These are phyloP conservation scores for Pygocentrus nattereri DNA, from an alignment of 2,797 vertebrate genomes.

Conservation along the genomic window DNA sequence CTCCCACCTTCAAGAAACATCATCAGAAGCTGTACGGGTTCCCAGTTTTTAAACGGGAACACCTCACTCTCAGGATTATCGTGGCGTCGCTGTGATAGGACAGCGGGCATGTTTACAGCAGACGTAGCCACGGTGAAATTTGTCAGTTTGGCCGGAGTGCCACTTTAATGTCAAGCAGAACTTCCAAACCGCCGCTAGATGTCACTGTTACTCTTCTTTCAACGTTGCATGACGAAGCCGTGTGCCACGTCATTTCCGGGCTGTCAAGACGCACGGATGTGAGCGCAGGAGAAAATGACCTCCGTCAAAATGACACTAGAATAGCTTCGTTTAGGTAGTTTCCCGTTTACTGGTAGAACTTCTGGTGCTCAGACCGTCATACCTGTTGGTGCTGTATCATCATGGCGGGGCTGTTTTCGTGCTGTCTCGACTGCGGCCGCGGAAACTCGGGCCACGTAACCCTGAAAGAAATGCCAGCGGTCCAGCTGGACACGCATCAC, in stretches of 20 bases:
- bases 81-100: too few relatives aligned
- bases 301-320: not conserved
- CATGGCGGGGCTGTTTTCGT: slow-evolving; percentile 87
- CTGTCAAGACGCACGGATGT: slow-evolving; percentile 19
- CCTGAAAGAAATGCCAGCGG: slow-evolving; percentile 96
- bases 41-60: too few relatives aligned
- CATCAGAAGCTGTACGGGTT: too few relatives aligned
- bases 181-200: slow-evolving; percentile 10
- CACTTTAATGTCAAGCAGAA: too few relatives aligned
- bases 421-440: slow-evolving; percentile 89
- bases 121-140: too few relatives aligned
- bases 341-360: too few relatives aligned
- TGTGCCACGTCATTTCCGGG: slow-evolving; percentile 40
- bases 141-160: too few relatives aligned
- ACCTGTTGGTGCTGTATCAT: not conserved
- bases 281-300: slow-evolving; percentile 34
- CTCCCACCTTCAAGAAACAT: too few relatives aligned
- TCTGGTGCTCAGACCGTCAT: not conserved
- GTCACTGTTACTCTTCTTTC: slow-evolving; percentile 29
- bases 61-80: too few relatives aligned
- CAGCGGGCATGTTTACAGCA: too few relatives aligned
- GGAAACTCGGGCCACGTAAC: slow-evolving; percentile 88
- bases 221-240: not conserved
- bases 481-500: slow-evolving; percentile 93
- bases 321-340: not conserved